phyloP scores from a whole-genome alignment of 92 coral and sea anemone species.

The Desmophyllum pertusum region DNA sequence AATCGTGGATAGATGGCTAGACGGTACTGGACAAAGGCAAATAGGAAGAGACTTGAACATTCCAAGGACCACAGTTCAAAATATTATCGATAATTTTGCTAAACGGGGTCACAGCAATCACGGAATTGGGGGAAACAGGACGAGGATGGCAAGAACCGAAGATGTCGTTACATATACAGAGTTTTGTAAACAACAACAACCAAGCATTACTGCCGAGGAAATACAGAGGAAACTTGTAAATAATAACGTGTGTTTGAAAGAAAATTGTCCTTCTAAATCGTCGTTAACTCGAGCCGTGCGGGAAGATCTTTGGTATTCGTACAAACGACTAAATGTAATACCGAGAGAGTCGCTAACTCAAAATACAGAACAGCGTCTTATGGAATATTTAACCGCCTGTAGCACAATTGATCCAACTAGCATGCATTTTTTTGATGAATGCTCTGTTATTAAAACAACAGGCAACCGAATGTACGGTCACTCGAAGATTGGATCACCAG shows the following conservation, averaged over 20 bases:
- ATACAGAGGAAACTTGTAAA: conserved; percentile 44
- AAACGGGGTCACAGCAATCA: conserved; percentile 40
- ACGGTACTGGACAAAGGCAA: conserved; percentile 36
- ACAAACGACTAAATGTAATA: conserved; percentile 37
- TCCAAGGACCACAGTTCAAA: conserved; percentile 46
- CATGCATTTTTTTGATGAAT: conserved; percentile 66
- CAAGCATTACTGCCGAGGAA: conserved; percentile 61
- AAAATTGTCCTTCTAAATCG: conserved; percentile 45
- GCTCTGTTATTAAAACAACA: conserved; percentile 58
- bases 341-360: conserved; percentile 46
- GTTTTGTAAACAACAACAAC: conserved; percentile 65
- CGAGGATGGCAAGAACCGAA: conserved; percentile 53
- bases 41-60: conserved; percentile 50
- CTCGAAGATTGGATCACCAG: conserved; percentile 43
- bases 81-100: conserved; percentile 47
- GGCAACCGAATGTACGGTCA: conserved; percentile 59
- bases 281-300: conserved; percentile 43
- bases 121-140: conserved; percentile 42
- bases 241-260: conserved; percentile 44
- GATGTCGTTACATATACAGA: conserved; percentile 55
- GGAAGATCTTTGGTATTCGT: conserved; percentile 55
- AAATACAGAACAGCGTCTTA: conserved; percentile 25
- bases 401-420: conserved; percentile 47
- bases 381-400: conserved; percentile 52
- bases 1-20: conserved; percentile 38